Evolutionary conservation across 2,888 invertebrate species (phyloP).

Genomic region (Gastracanthus pulcherrimus): DNA sequence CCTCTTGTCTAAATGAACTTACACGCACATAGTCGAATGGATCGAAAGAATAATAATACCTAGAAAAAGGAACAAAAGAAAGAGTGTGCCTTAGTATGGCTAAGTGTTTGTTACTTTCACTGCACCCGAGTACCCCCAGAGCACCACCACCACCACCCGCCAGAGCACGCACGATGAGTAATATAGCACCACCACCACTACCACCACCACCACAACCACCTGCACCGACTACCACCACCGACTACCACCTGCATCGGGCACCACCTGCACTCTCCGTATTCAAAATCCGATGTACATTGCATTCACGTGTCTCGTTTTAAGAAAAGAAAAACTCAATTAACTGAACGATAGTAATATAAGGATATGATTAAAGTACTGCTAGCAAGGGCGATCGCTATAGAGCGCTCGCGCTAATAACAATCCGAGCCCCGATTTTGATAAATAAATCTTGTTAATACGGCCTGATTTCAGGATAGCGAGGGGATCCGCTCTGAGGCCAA

Average conservation of each 20-base stretch:
- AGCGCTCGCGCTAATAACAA: background rate
- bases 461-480: conserved; percentile 53
- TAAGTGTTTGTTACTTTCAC: conserved; percentile 28
- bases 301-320: background rate
- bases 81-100: background rate
- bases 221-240: conserved; percentile 5
- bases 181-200: background rate
- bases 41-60: too few species aligned
- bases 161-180: too few species aligned
- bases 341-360: background rate
- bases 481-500: conserved; percentile 13
- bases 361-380: too few species aligned
- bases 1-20: too few species aligned
- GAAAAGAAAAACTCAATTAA: too few species aligned
- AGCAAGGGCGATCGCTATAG: too few species aligned
- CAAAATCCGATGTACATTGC: conserved; percentile 3
- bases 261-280: background rate
- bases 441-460: conserved; percentile 40
- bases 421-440: too few species aligned
- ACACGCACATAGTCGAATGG: too few species aligned
- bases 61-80: too few species aligned
- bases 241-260: background rate
- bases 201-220: conserved; percentile 5
- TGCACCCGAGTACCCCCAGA: conserved; percentile 18
- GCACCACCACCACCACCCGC: background rate